phyloP scores from a whole-genome alignment of 1,140 invertebrate genomes.

The Sycophila sp. region DNA sequence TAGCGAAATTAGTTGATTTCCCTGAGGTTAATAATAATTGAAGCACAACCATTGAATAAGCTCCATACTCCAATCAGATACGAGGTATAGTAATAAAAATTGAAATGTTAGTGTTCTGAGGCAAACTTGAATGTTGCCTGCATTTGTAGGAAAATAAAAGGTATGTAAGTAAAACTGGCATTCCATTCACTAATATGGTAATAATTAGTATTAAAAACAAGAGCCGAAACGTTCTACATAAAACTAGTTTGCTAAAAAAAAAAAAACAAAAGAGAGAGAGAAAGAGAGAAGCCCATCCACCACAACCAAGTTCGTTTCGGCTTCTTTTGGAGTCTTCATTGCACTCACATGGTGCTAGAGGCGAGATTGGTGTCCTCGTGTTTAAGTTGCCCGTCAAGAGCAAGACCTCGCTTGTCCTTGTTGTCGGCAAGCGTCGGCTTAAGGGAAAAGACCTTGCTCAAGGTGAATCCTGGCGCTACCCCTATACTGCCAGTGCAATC shows the following conservation, averaged over 20 bases:
- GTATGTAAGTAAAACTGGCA: slow-evolving; percentile 33
- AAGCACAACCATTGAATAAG: too few relatives aligned
- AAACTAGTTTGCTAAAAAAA: too few relatives aligned
- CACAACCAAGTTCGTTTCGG: slow-evolving; percentile 39
- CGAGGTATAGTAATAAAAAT: not conserved
- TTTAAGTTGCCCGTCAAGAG: slow-evolving; percentile 97
- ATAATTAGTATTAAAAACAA: too few relatives aligned
- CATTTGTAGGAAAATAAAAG: too few relatives aligned
- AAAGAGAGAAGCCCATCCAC: not conserved
- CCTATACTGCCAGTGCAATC: slow-evolving; percentile 64
- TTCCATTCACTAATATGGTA: slow-evolving; percentile 50
- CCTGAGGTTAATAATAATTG: too few relatives aligned
- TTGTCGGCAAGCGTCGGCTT: slow-evolving; percentile 96
- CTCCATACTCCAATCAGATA: too few relatives aligned
- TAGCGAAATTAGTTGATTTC: too few relatives aligned
- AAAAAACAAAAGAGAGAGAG: not conserved
- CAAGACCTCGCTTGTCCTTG: slow-evolving; percentile 98
- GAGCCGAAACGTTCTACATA: too few relatives aligned
- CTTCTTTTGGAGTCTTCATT: slow-evolving; percentile 37
- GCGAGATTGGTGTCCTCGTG: slow-evolving; percentile 99
- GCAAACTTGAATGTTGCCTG: too few relatives aligned
- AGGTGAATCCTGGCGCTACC: slow-evolving; percentile 95
- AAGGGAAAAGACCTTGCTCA: slow-evolving; percentile 97
- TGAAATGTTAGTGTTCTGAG: too few relatives aligned
- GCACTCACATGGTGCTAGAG: slow-evolving; percentile 75